A percentile compares a stretch with the other conserved stretches of the same genome.
phyloP scores from a whole-genome alignment of 2,113 vertebrate species.

The Orientallactaga bullata region DNA sequence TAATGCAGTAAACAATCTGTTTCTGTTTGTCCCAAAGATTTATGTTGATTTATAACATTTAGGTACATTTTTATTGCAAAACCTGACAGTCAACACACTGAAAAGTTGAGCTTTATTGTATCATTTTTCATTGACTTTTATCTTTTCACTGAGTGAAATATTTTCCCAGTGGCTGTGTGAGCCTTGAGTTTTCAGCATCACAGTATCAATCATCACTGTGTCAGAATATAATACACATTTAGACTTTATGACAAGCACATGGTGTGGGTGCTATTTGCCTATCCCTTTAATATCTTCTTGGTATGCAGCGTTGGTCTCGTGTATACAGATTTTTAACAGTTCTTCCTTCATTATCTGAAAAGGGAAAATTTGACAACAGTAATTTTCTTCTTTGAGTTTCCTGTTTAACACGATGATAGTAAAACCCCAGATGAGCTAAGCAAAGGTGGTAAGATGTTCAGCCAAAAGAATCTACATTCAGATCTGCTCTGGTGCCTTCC shows the following conservation, averaged over 20 bases:
- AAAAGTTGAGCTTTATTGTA: constrained; percentile 65
- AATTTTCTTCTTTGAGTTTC: constrained; percentile 9
- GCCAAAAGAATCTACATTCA: constrained; percentile 33
- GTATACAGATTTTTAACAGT: constrained; percentile 39
- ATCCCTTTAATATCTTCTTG: constrained; percentile 46
- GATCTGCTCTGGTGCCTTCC: constrained; percentile 46
- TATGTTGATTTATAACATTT: constrained; percentile 64
- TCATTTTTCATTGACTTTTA: constrained; percentile 77
- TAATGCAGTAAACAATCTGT: background rate
- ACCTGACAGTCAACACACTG: constrained; percentile 48
- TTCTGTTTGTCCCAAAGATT: constrained; percentile 68
- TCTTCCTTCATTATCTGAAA: constrained; percentile 47
- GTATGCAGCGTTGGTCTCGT: background rate
- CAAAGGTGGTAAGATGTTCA: background rate
- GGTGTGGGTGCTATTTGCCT: constrained; percentile 47
- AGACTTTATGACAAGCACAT: constrained; percentile 53
- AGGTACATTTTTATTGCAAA: constrained; percentile 66
- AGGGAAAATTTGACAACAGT: constrained; percentile 58
- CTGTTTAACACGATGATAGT: constrained; percentile 1
- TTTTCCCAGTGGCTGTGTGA: constrained; percentile 42
- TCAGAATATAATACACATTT: constrained; percentile 55
- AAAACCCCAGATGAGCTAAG: constrained; percentile 32
- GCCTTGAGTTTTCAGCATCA: constrained; percentile 40
- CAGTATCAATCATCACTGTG: constrained; percentile 40
- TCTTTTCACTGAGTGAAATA: constrained; percentile 61